A percentile compares a stretch with the other conserved stretches of the same genome.
Evolutionary conservation across 2,113 vertebrate species (phyloP).

Genomic region (Sialia sialis): DNA sequence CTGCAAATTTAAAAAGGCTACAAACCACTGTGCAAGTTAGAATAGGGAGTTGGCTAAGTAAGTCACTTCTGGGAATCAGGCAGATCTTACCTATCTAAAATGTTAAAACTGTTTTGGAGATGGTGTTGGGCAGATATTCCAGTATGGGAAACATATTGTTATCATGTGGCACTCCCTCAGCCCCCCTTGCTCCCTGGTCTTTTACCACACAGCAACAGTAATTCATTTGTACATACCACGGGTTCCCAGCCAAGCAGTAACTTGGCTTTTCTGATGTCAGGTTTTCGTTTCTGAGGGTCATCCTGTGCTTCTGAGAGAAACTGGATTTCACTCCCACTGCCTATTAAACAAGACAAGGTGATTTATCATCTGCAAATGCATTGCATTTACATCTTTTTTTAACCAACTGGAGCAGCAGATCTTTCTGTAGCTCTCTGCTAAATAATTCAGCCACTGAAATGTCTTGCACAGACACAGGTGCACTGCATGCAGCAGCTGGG

Average conservation of each 20-base stretch:
- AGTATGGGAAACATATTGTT: background rate
- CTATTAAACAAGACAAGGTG: constrained; percentile 42
- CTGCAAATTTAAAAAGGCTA: background rate
- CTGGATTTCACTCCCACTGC: constrained; percentile 93
- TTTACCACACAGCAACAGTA: background rate
- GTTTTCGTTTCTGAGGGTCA: constrained; percentile 94
- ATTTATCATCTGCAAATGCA: background rate
- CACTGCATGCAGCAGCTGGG: background rate
- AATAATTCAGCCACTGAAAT: background rate
- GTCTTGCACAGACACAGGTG: background rate
- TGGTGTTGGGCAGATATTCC: background rate
- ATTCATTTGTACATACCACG: constrained; percentile 79
- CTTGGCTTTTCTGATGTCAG: constrained; percentile 95
- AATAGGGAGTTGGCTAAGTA: background rate
- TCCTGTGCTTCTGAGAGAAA: constrained; percentile 98
- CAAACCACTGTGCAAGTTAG: background rate
- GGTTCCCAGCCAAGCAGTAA: constrained; percentile 95
- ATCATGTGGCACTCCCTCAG: background rate
- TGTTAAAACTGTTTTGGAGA: background rate
- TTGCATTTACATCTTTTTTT: background rate
- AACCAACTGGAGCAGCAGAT: background rate
- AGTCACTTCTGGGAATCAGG: background rate
- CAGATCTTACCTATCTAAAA: background rate
- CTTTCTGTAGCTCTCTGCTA: background rate
- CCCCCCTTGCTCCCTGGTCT: too few relatives aligned